These are phyloP conservation scores for Gracilinanus agilis DNA, from an alignment of 2,113 vertebrate species.

Conservation along the genomic window DNA sequence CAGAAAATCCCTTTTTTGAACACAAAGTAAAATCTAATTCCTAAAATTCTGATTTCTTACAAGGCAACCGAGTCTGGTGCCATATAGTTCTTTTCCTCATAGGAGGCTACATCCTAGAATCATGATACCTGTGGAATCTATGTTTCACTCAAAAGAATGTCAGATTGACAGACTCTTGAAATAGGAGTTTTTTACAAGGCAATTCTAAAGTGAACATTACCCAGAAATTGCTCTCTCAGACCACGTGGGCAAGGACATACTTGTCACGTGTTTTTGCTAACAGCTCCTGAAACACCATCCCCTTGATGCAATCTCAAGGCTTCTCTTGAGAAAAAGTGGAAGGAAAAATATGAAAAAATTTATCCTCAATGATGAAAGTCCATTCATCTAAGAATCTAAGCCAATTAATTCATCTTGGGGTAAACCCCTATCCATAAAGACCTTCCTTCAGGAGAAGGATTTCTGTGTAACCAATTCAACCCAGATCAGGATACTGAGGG, in stretches of 20 bases:
- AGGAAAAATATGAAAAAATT: not conserved
- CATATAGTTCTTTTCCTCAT: not conserved
- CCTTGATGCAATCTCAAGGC: not conserved
- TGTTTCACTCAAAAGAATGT: not conserved
- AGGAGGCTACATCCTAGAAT: not conserved
- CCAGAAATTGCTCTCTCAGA: not conserved
- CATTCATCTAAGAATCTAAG: not conserved
- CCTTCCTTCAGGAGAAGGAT: not conserved
- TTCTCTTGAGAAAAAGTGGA: not conserved
- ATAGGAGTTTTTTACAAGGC: not conserved
- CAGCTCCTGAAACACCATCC: not conserved
- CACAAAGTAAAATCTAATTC: not conserved
- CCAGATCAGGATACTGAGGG: not conserved
- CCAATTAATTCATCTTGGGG: not conserved
- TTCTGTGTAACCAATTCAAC: not conserved
- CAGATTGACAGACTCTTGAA: not conserved
- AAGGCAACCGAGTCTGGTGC: not conserved
- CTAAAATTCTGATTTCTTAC: not conserved
- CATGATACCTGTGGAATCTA: not conserved
- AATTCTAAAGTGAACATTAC: too few relatives aligned
- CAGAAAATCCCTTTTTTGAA: not conserved
- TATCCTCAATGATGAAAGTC: not conserved
- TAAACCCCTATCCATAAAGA: not conserved
- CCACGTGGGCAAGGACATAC: not conserved
- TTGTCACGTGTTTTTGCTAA: not conserved